Base-by-base conservation (phyloP, 2,797 vertebrate species). In the Botia almorhae region DNA sequence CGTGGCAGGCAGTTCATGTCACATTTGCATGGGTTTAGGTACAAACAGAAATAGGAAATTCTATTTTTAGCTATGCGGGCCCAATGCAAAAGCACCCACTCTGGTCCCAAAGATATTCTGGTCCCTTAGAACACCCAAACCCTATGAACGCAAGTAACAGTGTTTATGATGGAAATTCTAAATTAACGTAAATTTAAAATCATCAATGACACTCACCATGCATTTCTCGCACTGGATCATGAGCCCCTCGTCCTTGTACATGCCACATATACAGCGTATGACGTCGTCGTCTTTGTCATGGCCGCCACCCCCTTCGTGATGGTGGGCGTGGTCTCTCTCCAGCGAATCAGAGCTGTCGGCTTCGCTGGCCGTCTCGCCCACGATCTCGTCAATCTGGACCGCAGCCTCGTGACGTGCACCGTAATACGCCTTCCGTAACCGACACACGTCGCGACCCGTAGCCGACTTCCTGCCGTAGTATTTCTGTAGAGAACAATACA, bases 201-300 rank as follows among this genome's bases (percentile, higher is more conserved):
- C 14, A 3, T 33, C 3, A 3, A 33, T 33, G 33, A 33, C 16
- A 80, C 89, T 92, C 86, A 98, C 97, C 97, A 99, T 97, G 93
- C 97, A 99, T 89, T 98, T 98, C 82, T 98, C 97, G 64, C 97
- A 98, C 90, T 99, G 97, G 92, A 98, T 99, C 98, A 99, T 99
- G 75, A 99, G 94, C 75, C 98, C 98, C 87, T 99, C 98, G 0
- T 99, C 98, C 88, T 98, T 98, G 93, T 97, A 98, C 92, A 99
- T 96, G 89, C 97, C 98, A 65, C 98, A 99, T 88, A 99, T 96
- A 90, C 98, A 99, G 51, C 98, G 96, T 90, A 99, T 99, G 53
- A 99, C 89, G 1, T 99, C 98, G 16, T 99, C 98, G 0, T 98
- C 98, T 90, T 99, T 98, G 91, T 94, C 92, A 4, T 94, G 93